Evolutionary conservation across 2,888 invertebrate species (phyloP).

Genomic region (Troides oblongomaculatus): DNA sequence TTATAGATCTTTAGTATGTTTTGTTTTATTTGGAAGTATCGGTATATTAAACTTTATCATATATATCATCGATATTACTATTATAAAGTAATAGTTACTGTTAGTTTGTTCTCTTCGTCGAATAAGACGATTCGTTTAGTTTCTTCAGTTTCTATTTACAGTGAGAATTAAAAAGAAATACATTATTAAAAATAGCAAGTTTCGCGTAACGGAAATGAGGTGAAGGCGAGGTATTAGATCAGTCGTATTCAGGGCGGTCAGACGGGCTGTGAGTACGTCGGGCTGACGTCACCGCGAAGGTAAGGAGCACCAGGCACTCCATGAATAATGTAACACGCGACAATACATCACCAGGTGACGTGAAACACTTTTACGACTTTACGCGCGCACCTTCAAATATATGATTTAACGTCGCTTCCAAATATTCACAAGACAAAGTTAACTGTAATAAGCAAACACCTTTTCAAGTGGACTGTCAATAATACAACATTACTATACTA

Average conservation of each 20-base stretch:
- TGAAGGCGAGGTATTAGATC: constrained; percentile 55
- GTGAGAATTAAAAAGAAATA: too few species aligned
- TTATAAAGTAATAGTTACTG: too few species aligned
- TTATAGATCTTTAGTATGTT: too few species aligned
- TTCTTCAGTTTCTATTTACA: too few species aligned
- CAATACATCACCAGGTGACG: constrained; percentile 33
- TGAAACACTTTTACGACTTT: constrained; percentile 18
- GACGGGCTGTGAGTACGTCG: constrained; percentile 27
- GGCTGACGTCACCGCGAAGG: constrained; percentile 30
- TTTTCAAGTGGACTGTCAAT: neutral
- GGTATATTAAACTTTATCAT: too few species aligned
- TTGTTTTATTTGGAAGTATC: too few species aligned
- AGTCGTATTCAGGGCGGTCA: constrained; percentile 40
- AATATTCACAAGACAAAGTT: too few species aligned
- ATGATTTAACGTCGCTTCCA: neutral
- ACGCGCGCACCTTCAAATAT: constrained; percentile 33
- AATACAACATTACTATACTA: neutral
- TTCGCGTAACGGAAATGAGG: constrained; percentile 15
- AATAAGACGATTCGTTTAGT: too few species aligned
- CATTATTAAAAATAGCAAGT: constrained; percentile 3
- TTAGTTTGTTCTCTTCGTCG: too few species aligned
- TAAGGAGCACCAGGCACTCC: constrained; percentile 28
- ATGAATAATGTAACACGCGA: constrained; percentile 36
- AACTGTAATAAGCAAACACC: too few species aligned
- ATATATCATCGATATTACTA: too few species aligned